Base-by-base conservation (phyloP, 2,888 invertebrate genomes). In the Monochamus alternatus region DNA sequence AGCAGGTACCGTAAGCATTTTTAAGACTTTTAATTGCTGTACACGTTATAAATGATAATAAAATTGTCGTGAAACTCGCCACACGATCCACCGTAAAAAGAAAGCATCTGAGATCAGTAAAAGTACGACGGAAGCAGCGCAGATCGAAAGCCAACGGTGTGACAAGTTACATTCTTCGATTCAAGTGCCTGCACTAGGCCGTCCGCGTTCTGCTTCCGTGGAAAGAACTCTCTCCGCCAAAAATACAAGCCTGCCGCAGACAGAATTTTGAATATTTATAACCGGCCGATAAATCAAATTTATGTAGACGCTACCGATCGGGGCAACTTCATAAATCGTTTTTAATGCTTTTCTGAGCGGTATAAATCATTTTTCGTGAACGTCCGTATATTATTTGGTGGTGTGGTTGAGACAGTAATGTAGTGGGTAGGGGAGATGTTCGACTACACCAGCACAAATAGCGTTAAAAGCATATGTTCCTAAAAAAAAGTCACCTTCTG, bases 81-180 rank as follows among this genome's bases (percentile, higher is more conserved):
- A 7, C 22, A 14, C 14, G n/a, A 3, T 10, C n/a, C 2, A 14
- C 55, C n/a, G 14, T 12, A 55, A 55, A 55, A 55, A 14, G 14
- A 55, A 55, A 55, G 55, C 55, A 22, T 14, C 2, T 7, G 5
- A 3, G 14, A 12, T 55, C 55, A n/a, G 55, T 55, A 55, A 55
- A 55, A 51, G 66, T 51, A n/a, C n/a, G 5, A 63, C 63, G 47
- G 47, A 51, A 9, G 65, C 32, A 65, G 44, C 44, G 44, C 12
- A 66, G 44, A 47, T 12, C 85, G 96, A 47, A 47, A 12, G 47
- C 12, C 3, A 5, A 5, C 9, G 3, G 47, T 47, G 47, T 47
- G 47, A 55, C 55, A 55, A 55, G 55, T 55, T 55, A 12, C 55
- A n/a, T 55, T 55, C 38, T 38, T 38, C 22, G 38, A 0, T 38